Evolutionary conservation across 2,797 vertebrate genomes (phyloP).

Genomic region (Cercopithecus neglectus): DNA sequence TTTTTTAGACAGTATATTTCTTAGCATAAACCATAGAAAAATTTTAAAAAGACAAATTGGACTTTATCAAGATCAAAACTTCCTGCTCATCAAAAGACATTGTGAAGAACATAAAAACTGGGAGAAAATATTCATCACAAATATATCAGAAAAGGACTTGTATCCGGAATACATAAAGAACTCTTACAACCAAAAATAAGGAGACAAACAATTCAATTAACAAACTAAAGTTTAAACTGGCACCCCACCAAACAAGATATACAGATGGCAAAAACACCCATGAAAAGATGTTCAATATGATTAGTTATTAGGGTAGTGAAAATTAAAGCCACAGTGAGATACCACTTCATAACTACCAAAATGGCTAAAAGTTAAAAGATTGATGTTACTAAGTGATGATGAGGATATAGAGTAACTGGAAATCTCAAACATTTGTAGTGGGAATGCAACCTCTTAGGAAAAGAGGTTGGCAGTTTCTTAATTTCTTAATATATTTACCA

Average conservation of each 20-base stretch:
- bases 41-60: background rate
- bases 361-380: background rate
- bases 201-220: background rate
- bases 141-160: background rate
- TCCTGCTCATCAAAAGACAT: background rate
- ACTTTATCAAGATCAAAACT: background rate
- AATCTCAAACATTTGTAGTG: background rate
- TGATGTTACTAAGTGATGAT: background rate
- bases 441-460: background rate
- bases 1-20: background rate
- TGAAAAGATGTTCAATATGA: background rate
- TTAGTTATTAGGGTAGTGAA: background rate
- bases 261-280: background rate
- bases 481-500: background rate
- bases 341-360: background rate
- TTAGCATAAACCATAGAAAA: background rate
- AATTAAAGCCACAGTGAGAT: background rate
- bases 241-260: background rate
- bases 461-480: background rate
- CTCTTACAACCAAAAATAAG: background rate
- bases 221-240: background rate
- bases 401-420: background rate
- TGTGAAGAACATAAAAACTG: background rate
- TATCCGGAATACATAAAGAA: background rate
- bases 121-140: background rate